These are phyloP conservation scores for Aleiodes leptofemur DNA, from an alignment of 2,888 invertebrate species.

Conservation along the genomic window DNA sequence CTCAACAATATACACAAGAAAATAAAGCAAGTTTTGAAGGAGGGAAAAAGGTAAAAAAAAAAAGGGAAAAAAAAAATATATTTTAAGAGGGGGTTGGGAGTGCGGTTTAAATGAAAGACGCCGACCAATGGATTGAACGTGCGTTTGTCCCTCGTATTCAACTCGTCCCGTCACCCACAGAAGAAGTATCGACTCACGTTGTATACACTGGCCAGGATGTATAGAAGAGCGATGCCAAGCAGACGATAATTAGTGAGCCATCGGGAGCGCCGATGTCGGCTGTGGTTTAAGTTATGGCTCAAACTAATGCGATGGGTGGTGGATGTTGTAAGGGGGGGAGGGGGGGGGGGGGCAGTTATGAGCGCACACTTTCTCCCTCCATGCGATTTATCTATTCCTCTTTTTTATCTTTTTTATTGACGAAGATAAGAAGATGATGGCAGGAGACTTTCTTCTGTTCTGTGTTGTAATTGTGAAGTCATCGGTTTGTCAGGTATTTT, in stretches of 20 bases:
- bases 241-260: slow-evolving; percentile 58
- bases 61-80: slow-evolving; percentile 34
- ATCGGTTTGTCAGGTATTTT: too few species aligned
- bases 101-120: slow-evolving; percentile 51
- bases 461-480: too few species aligned
- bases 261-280: slow-evolving; percentile 53
- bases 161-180: slow-evolving; percentile 48
- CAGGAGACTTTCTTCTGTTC: too few species aligned
- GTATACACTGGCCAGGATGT: slow-evolving; percentile 37
- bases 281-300: slow-evolving; percentile 59
- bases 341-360: slow-evolving; percentile 34
- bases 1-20: slow-evolving; percentile 35
- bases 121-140: slow-evolving; percentile 49
- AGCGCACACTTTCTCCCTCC: background rate
- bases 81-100: slow-evolving; percentile 30
- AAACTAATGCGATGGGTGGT: slow-evolving; percentile 38
- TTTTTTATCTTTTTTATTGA: background rate
- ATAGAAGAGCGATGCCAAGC: slow-evolving; percentile 39
- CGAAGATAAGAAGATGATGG: too few species aligned
- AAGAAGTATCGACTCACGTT: slow-evolving; percentile 51
- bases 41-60: too few species aligned
- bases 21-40: slow-evolving; percentile 43
- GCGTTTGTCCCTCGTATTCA: slow-evolving; percentile 42
- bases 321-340: slow-evolving; percentile 26
- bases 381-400: background rate